Evolutionary conservation across 2,797 vertebrate genomes (phyloP).

Genomic region (Sebastes umbrosus): DNA sequence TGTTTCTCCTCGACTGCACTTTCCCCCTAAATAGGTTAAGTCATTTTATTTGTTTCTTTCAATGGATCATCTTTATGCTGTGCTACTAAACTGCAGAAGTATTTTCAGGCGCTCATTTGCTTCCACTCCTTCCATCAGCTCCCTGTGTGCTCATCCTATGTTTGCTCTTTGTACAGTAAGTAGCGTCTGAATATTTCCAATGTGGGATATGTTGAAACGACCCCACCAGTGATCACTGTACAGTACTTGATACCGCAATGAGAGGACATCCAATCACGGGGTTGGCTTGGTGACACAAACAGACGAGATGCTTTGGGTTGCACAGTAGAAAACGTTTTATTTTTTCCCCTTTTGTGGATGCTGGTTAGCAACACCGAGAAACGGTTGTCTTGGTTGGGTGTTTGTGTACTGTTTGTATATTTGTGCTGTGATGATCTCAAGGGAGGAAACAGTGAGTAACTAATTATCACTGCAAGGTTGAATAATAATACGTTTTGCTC

Average conservation of each 20-base stretch:
- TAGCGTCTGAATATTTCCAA: conserved; percentile 46
- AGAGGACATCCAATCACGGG: conserved; percentile 19
- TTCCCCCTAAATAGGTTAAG: conserved; percentile 38
- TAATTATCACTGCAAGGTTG: conserved; percentile 28
- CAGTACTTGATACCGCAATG: conserved; percentile 5
- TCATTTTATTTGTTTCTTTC: conserved; percentile 39
- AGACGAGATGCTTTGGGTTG: conserved; percentile 21
- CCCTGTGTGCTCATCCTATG: conserved; percentile 24
- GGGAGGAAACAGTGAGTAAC: conserved; percentile 42
- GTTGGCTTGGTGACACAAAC: conserved; percentile 41
- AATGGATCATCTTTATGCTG: conserved; percentile 30
- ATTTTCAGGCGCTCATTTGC: conserved; percentile 12
- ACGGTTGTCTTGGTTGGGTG: conserved; percentile 26
- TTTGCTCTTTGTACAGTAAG: conserved; percentile 30
- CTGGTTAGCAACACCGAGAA: conserved; percentile 44
- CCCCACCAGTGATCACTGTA: conserved; percentile 28
- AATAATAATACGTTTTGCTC: conserved; percentile 25
- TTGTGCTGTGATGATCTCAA: conserved; percentile 34
- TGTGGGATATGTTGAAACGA: conserved; percentile 35
- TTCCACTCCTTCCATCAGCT: conserved; percentile 24
- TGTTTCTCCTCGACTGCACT: conserved; percentile 34
- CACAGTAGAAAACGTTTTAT: background rate
- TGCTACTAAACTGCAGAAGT: conserved; percentile 23
- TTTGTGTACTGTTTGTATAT: conserved; percentile 38
- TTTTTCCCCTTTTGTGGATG: conserved; percentile 18